Evolutionary conservation across 1,140 invertebrate genomes (phyloP).

Genomic region (Aphaenogaster rudis): DNA sequence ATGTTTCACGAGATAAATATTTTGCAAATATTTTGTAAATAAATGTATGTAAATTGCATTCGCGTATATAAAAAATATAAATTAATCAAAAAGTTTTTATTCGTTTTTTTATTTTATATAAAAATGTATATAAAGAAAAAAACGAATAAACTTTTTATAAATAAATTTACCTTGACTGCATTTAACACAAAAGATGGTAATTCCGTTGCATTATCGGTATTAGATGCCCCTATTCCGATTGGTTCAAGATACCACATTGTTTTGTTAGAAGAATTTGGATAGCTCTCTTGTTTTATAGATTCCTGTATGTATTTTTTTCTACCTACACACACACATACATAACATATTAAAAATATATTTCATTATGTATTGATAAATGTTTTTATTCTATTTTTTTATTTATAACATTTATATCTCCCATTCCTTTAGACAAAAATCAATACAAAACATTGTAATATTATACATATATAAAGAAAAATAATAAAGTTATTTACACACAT

Average conservation of each 20-base stretch:
- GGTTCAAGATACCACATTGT: conserved; percentile 82
- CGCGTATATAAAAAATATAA: conserved; percentile 78
- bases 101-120: conserved; percentile 12
- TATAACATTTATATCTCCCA: not conserved
- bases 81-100: not conserved
- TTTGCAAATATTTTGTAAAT: not conserved
- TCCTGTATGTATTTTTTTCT: conserved; percentile 81
- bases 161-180: conserved; percentile 85
- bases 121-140: conserved; percentile 45
- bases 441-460: not conserved
- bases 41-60: conserved; percentile 65
- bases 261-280: conserved; percentile 71
- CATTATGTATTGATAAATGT: not conserved
- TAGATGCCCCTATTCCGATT: conserved; percentile 80
- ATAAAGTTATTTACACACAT: not conserved
- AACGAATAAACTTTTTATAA: conserved; percentile 32
- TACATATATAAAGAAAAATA: not conserved
- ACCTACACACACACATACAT: conserved; percentile 72
- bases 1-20: conserved; percentile 25
- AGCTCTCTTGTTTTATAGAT: conserved; percentile 77
- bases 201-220: conserved; percentile 81
- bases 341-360: not conserved
- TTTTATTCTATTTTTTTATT: not conserved
- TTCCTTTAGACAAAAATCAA: not conserved
- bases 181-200: conserved; percentile 85